These are phyloP conservation scores for Drosophila anomalata DNA, from an alignment of 2,888 invertebrate species.

Conservation along the genomic window DNA sequence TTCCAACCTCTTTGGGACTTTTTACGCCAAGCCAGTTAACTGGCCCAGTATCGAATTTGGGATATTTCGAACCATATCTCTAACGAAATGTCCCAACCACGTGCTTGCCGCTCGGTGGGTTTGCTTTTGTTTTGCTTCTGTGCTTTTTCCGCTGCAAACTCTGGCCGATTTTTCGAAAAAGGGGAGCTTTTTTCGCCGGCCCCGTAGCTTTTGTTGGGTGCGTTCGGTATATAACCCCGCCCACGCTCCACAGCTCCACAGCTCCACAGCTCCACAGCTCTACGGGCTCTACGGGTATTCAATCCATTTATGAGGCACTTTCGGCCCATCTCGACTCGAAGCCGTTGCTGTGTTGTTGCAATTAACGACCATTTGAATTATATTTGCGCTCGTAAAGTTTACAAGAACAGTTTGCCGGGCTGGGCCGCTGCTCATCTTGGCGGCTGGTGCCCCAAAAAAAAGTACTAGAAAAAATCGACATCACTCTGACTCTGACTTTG, in stretches of 20 bases:
- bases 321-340: constrained; percentile 65
- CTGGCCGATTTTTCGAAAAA: constrained; percentile 24
- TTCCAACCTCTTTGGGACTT: constrained; percentile 33
- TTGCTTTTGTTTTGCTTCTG: constrained; percentile 38
- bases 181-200: constrained; percentile 7
- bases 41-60: constrained; percentile 22
- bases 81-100: constrained; percentile 63
- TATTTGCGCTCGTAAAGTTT: constrained; percentile 82
- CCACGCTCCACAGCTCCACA: constrained; percentile 2
- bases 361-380: constrained; percentile 82
- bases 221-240: constrained; percentile 57
- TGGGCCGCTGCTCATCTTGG: constrained; percentile 12
- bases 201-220: constrained; percentile 24
- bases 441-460: constrained; percentile 1
- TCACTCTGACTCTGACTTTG: background rate
- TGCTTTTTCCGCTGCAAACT: constrained; percentile 46
- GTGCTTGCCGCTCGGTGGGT: constrained; percentile 41
- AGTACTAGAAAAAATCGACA: background rate
- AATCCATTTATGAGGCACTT: constrained; percentile 75
- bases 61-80: constrained; percentile 34
- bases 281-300: constrained; percentile 52
- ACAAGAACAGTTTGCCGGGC: constrained; percentile 75
- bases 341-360: constrained; percentile 70
- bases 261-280: background rate
- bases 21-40: constrained; percentile 32